phyloP scores from a whole-genome alignment of 2,888 invertebrate species.

The Eupeodes luniger region DNA sequence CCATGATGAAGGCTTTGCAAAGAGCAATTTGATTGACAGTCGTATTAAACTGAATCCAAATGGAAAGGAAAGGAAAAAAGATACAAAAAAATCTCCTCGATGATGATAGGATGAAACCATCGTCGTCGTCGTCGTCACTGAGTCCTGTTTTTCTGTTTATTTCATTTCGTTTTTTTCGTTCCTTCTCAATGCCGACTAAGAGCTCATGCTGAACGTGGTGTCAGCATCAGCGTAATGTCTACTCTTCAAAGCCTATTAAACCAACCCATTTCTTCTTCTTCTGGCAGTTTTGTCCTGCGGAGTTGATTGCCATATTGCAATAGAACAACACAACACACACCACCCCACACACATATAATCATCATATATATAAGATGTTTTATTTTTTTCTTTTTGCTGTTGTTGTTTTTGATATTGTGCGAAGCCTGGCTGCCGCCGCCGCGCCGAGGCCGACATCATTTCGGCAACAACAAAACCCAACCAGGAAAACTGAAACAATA shows the following conservation, averaged over 20 bases:
- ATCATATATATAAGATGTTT: slow-evolving; percentile 51
- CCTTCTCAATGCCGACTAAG: slow-evolving; percentile 53
- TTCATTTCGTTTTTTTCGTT: background rate
- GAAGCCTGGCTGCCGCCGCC: slow-evolving; percentile 64
- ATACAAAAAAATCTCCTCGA: slow-evolving; percentile 56
- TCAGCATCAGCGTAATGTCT: slow-evolving; percentile 50
- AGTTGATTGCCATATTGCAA: slow-evolving; percentile 74
- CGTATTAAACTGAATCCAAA: slow-evolving; percentile 63
- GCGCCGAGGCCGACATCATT: slow-evolving; percentile 45
- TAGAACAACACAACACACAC: slow-evolving; percentile 60
- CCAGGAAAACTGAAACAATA: slow-evolving; percentile 73
- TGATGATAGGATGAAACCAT: slow-evolving; percentile 64
- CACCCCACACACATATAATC: slow-evolving; percentile 54
- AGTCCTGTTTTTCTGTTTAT: slow-evolving; percentile 31
- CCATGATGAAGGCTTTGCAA: slow-evolving; percentile 56
- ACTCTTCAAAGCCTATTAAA: slow-evolving; percentile 68
- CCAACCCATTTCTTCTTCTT: slow-evolving; percentile 58
- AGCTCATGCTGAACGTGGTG: slow-evolving; percentile 56
- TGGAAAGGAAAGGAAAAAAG: slow-evolving; percentile 27
- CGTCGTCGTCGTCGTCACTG: slow-evolving; percentile 34
- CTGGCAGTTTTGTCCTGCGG: slow-evolving; percentile 64
- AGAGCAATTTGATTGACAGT: slow-evolving; percentile 71
- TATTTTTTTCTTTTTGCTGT: slow-evolving; percentile 5
- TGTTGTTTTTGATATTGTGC: slow-evolving; percentile 61
- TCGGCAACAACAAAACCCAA: slow-evolving; percentile 51